A percentile compares a stretch with the other conserved stretches of the same genome.
These are phyloP conservation scores for Microdon myrmicae DNA, from an alignment of 2,888 invertebrate species.

Conservation along the genomic window DNA sequence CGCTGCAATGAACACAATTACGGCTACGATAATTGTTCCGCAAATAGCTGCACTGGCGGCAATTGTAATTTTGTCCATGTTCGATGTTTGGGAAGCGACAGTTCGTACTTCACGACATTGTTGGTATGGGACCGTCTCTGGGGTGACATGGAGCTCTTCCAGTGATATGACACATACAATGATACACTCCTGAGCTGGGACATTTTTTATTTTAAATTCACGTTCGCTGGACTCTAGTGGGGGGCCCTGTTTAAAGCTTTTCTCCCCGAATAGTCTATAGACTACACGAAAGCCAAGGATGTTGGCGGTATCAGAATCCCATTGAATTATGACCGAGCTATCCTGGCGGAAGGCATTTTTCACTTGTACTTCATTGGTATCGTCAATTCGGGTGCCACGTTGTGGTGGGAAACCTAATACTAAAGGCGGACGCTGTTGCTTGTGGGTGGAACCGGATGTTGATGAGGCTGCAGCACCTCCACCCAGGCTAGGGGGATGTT, in stretches of 20 bases:
- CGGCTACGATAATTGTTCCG: constrained; percentile 89
- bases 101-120: constrained; percentile 92
- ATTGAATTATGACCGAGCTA: constrained; percentile 88
- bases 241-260: constrained; percentile 89
- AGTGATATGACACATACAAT: constrained; percentile 92
- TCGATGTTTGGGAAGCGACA: constrained; percentile 82
- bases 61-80: constrained; percentile 95
- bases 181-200: constrained; percentile 92
- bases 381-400: constrained; percentile 73
- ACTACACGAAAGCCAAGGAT: constrained; percentile 90
- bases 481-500: constrained; percentile 55
- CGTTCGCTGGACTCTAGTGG: constrained; percentile 88
- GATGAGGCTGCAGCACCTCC: constrained; percentile 37
- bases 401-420: constrained; percentile 78
- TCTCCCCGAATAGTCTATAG: constrained; percentile 88
- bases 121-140: constrained; percentile 84
- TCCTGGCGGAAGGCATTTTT: constrained; percentile 86
- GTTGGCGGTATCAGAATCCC: constrained; percentile 89
- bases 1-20: constrained; percentile 89
- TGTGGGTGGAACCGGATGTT: constrained; percentile 59
- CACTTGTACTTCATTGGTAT: constrained; percentile 81
- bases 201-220: constrained; percentile 92
- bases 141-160: constrained; percentile 88
- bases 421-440: constrained; percentile 75
- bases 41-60: constrained; percentile 93